A percentile compares a stretch with the other conserved stretches of the same genome.
Conservation (phyloP, 2,797 vertebrate genomes). For the Dipus sagitta region DNA sequence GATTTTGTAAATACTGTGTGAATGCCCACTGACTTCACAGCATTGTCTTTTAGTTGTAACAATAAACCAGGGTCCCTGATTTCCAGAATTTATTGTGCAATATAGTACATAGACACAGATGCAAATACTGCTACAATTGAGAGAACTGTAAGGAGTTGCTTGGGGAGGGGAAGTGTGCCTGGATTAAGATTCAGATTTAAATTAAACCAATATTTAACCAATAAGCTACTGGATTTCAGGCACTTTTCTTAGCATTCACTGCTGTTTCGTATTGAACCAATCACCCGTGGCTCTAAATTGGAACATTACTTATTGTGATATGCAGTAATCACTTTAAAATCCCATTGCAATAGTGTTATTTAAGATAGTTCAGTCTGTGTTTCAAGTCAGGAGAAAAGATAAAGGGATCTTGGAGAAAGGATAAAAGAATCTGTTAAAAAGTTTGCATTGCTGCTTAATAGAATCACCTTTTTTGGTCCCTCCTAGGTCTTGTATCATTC, state of each 20-base stretch:
- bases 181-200: conserved; percentile 75
- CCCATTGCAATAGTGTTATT: conserved; percentile 58
- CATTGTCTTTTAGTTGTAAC: background rate
- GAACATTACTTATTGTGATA: conserved; percentile 73
- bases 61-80: conserved; percentile 37
- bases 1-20: background rate
- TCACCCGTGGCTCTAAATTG: conserved; percentile 68
- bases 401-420: conserved; percentile 33
- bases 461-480: background rate
- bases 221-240: conserved; percentile 70
- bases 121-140: background rate
- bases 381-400: conserved; percentile 67
- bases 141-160: conserved; percentile 19
- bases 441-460: background rate
- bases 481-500: background rate
- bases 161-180: background rate
- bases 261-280: conserved; percentile 55
- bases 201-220: conserved; percentile 75
- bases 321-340: conserved; percentile 66
- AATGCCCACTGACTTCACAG: background rate
- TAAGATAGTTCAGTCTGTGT: conserved; percentile 61
- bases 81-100: conserved; percentile 58
- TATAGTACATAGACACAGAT: conserved; percentile 49
- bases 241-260: conserved; percentile 63
- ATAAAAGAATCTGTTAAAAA: background rate